phyloP scores from a whole-genome alignment of 2,113 vertebrate genomes.

The Noturus placidus region DNA sequence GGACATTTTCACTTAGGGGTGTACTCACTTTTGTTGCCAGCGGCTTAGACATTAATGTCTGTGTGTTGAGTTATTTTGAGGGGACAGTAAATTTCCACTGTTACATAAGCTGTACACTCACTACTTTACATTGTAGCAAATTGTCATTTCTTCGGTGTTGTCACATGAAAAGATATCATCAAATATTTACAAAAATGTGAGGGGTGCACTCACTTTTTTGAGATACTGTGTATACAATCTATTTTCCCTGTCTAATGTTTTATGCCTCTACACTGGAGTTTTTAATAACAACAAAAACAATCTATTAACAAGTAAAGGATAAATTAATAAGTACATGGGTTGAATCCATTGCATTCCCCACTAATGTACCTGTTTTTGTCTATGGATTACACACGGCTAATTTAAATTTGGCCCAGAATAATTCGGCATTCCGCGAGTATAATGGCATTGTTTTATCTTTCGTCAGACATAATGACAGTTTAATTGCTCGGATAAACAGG shows the following conservation, averaged over 20 bases:
- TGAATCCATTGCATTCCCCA: conserved; percentile 1
- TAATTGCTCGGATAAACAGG: conserved; percentile 51
- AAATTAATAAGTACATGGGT: conserved; percentile 28
- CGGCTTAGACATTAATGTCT: no score
- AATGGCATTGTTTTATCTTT: conserved; percentile 41
- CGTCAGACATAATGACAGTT: conserved; percentile 51
- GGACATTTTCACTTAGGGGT: no score
- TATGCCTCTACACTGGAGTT: not conserved
- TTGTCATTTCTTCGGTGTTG: no score
- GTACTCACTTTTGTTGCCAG: no score
- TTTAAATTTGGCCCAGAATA: conserved; percentile 44
- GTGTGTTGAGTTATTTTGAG: no score
- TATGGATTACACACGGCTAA: conserved; percentile 36
- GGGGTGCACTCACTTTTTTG: no score
- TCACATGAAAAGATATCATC: no score
- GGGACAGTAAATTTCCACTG: no score
- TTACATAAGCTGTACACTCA: no score
- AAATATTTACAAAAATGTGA: no score
- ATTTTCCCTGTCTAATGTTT: not conserved
- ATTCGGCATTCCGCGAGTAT: conserved; percentile 34
- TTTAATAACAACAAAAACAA: not conserved
- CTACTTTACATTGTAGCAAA: no score
- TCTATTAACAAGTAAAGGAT: conserved; percentile 29
- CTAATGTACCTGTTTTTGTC: conserved; percentile 43
- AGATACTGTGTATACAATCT: no score